Base-by-base conservation (phyloP, 2,113 vertebrate genomes). In the Halichoerus grypus region DNA sequence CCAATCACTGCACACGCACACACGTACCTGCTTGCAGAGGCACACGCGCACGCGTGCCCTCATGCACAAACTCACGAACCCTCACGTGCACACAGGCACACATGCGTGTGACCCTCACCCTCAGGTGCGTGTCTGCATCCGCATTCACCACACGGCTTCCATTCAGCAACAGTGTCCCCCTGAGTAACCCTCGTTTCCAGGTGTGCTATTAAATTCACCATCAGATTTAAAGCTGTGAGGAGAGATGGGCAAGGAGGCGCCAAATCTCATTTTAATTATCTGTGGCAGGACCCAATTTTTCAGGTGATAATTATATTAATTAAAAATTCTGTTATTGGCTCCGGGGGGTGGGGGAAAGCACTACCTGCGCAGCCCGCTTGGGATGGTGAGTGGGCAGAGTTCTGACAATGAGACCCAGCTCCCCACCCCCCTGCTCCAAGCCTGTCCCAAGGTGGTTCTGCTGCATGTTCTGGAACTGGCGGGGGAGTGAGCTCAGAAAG, bases 291-390 rank as follows among this genome's bases (percentile, higher is more conserved):
- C 97, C 98, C 97, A 98, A 97, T 98, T 98, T 87, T 98, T 97
- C 98, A 77, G 98, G 98, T 97, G 93, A 98, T 98, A 98, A 98
- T 98, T 97, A 96, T 97, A 98, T 98, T 98, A 98, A 99, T 99
- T 98, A 98, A 98, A 98, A 98, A 97, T 96, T 88, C 97, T 96
- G 97, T 98, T 98, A 98, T 98, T 98, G 97, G 97, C 12, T 31
- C 5, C 84, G 57, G 77, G 94, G 97, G 96, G 76, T 79, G 42
- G 65, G 95, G 98, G 96, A 83, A 53, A 76, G 42, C 18, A 3
- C 13, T 14, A 63, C 3, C 88, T 88, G 49, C 67, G 42, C 97
- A 92, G 97, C 57, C 9, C 36, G 92, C 95, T 90, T 10, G 21
- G 96, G 97, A 85, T 36, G 0, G 14, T 14, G 76, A 89, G 74